Percentiles rank a stretch among this genome's conserved stretches.
These are phyloP conservation scores for Neotragus moschatus DNA, from an alignment of 2,113 vertebrate genomes.

Conservation along the genomic window DNA sequence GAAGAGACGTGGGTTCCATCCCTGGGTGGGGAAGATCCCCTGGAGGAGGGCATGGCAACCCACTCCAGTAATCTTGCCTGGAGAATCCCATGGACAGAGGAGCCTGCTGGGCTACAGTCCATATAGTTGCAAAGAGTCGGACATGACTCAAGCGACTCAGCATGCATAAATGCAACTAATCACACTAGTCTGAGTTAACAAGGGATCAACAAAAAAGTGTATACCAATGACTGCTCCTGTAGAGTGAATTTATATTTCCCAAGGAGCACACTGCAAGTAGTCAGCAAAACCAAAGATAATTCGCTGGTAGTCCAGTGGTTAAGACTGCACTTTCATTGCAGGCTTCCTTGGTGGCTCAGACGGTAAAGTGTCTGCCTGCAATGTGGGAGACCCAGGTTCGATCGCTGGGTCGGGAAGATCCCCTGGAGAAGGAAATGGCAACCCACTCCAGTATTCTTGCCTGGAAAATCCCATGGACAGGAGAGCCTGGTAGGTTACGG, in stretches of 20 bases:
- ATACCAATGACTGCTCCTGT: not conserved
- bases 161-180: not conserved
- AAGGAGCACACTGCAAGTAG: not conserved
- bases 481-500: too few relatives aligned
- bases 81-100: not conserved
- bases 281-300: not conserved
- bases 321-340: not conserved
- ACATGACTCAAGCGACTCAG: too few relatives aligned
- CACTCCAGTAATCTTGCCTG: not conserved
- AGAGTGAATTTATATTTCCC: not conserved
- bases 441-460: too few relatives aligned
- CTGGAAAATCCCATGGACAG: too few relatives aligned
- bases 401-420: rapidly evolving
- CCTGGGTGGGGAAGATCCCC: not conserved
- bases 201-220: not conserved
- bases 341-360: too few relatives aligned
- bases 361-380: rapidly evolving
- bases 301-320: not conserved
- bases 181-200: not conserved
- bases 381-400: rapidly evolving
- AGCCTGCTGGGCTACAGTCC: too few relatives aligned
- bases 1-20: not conserved
- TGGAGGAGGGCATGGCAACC: not conserved
- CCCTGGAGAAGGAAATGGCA: too few relatives aligned
- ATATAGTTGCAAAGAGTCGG: too few relatives aligned